These are phyloP conservation scores for Drosophila nikananu DNA, from an alignment of 1,140 invertebrate genomes.

Conservation along the genomic window DNA sequence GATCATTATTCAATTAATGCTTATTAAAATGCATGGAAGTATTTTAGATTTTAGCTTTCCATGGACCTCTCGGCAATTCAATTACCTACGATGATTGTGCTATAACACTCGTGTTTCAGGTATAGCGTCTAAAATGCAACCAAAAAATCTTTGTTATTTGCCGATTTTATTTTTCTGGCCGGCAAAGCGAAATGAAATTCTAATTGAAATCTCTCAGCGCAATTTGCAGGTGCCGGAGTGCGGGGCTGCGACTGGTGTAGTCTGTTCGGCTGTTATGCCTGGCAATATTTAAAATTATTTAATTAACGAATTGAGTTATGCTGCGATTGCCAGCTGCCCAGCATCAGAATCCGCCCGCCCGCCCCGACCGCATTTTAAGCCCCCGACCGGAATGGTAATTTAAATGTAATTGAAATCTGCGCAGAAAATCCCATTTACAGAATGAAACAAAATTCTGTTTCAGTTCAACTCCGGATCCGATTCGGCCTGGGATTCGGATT, in stretches of 20 bases:
- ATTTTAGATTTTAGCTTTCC: neutral
- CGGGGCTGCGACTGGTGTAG: slow-evolving; percentile 7
- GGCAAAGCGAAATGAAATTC: slow-evolving; percentile 65
- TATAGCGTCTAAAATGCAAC: slow-evolving; percentile 29
- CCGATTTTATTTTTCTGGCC: slow-evolving; percentile 39
- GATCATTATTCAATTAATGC: neutral
- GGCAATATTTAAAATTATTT: slow-evolving; percentile 83
- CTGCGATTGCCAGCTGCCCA: slow-evolving; percentile 29
- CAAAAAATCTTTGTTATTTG: slow-evolving; percentile 39
- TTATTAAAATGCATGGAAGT: neutral
- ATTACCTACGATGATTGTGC: slow-evolving; percentile 36
- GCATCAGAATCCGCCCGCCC: slow-evolving; percentile 2
- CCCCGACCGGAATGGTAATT: slow-evolving; percentile 66
- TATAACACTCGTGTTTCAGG: slow-evolving; percentile 23
- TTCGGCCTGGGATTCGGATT: slow-evolving; percentile 25
- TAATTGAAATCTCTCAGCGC: slow-evolving; percentile 78
- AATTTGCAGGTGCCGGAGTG: slow-evolving; percentile 47
- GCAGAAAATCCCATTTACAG: slow-evolving; percentile 65
- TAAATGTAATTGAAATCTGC: slow-evolving; percentile 79
- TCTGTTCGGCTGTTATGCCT: slow-evolving; percentile 61
- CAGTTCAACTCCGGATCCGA: slow-evolving; percentile 10
- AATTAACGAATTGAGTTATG: slow-evolving; percentile 83
- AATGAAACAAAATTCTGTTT: slow-evolving; percentile 42
- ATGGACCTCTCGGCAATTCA: slow-evolving; percentile 4
- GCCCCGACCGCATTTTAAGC: slow-evolving; percentile 35